Evolutionary conservation across 2,888 invertebrate genomes (phyloP), one percentile per base, ranked within the genome.

Genomic region (Harpagoxenus sublaevis): DNA sequence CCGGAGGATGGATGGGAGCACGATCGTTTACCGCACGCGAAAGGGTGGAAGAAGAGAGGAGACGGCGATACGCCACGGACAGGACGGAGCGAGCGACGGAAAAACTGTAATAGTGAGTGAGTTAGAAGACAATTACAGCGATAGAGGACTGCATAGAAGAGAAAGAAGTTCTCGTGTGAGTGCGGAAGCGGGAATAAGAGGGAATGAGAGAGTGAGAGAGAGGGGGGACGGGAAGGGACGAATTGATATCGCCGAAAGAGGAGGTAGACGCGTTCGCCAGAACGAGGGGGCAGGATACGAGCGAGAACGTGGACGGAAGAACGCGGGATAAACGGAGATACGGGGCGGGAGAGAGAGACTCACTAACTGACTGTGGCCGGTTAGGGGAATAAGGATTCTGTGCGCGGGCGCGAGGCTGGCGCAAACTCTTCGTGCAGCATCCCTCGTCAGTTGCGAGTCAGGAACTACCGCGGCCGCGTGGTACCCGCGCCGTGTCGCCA

Each of bases 381-480:
- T 66, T 51, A 87, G 85, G 84, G 91, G 88, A 89, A 88, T 90
- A 91, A 92, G 91, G 92, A 93, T 92, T 89, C 90, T 92, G 92
- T 94, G 94, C 94, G 94, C 94, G 93, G 92, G 93, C 94, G 93
- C 92, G 90, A 91, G 85, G 88, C 92, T 91, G 92, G 94, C 94
- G 94, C 94, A 93, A 94, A 93, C 94, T 93, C 94, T 94, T 91
- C 92, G 90, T 92, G 92, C 94, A 94, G 94, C 94, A 94, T 94
- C 94, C 92, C 90, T 90, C 93, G 92, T 94, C 95, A 95, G 95
- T 95, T 93, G 93, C 94, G 93, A 93, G 89, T 94, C 92, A 92
- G 94, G 92, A 93, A 94, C 93, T 93, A 94, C 93, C 93, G 94
- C 93, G 94, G 90, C 83, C 91, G 91, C 91, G 90, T 87, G 85